Evolutionary conservation across 2,888 invertebrate species (phyloP), one percentile per base, ranked within the genome.

Genomic region (Scaeva pyrastri): DNA sequence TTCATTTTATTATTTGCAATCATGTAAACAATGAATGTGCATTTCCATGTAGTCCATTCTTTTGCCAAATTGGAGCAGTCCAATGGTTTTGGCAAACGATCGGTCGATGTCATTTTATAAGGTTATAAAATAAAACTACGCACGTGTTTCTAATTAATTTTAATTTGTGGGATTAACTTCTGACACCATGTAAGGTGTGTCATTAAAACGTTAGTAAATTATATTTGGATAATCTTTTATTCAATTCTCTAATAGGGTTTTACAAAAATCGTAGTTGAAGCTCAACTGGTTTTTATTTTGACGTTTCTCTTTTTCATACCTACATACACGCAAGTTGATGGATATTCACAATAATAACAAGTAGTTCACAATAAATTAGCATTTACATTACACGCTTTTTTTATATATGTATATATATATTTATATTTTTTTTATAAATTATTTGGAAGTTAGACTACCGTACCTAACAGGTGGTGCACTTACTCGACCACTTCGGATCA

Each of bases 21-120:
- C 73, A 74, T 60, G 68, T 68, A 84, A 5, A 79, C 50, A 26
- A 79, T 55, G 60, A 84, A 79, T 52, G 48, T 48, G 48, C 48
- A 19, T 48, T 48, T 48, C 48, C 48, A 48, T 19, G 48, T 48
- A 19, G 48, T 71, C 83, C 78, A 78, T 45, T 78, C 74, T 10
- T 45, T 66, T 62, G 78, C 84, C 45, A 78, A 56, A 55, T 75
- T 72, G 2, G 70, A 70, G 45, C 62, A 78, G 14, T 84, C 58
- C 23, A 84, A 68, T 36, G 73, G 48, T 52, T 72, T 19, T 72
- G 72, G 78, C 26, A 60, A 52, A 12, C 78, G 78, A 41, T 43
- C 62, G 14, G 16, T 62, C 11, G 62, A 62, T 7, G 43, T 7
- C 43, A 43, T 43, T 52, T 52, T n/a, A 23, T 14, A 12, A 23